Percentiles rank a stretch among this genome's conserved stretches.
Conservation (phyloP, 2,888 invertebrate genomes). For the Protodeltote pygarga region DNA sequence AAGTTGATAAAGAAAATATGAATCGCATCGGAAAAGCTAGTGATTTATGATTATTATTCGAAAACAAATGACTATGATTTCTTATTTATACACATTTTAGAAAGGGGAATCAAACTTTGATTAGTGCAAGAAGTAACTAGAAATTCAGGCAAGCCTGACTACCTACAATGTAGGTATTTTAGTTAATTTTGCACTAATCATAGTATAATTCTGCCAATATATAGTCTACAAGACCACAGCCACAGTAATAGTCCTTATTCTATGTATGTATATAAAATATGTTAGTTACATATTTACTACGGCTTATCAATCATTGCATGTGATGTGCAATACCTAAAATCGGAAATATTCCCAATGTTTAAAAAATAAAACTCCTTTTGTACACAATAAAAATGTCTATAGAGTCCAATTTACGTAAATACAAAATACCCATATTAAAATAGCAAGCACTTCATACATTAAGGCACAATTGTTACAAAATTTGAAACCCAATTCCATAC, state of each 20-base stretch:
- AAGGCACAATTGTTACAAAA: conserved; percentile 71
- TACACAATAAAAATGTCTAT: conserved; percentile 42
- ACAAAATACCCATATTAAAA: conserved; percentile 32
- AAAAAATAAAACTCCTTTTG: conserved; percentile 41
- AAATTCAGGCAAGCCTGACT: no score
- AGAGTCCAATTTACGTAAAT: conserved; percentile 26
- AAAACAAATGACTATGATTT: conserved; percentile 70
- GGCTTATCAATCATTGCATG: conserved; percentile 21
- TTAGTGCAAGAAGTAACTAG: no score
- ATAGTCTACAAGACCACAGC: conserved; percentile 73
- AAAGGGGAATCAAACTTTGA: no score
- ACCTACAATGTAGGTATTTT: no score
- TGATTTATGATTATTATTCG: conserved; percentile 13
- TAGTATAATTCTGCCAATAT: no score
- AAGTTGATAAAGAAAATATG: background rate
- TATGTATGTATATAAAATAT: conserved; percentile 56
- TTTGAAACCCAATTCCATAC: conserved; percentile 47
- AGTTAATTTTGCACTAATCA: no score
- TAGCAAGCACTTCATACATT: conserved; percentile 62
- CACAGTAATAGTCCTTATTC: conserved; percentile 70
- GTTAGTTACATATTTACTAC: conserved; percentile 24
- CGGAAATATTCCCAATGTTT: conserved; percentile 44
- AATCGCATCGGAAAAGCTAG: background rate
- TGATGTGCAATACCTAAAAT: conserved; percentile 31
- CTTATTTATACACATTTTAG: conserved; percentile 57